Percentiles rank a stretch among this genome's conserved stretches.
Evolutionary conservation across 2,113 vertebrate genomes (phyloP).

Genomic region (Gadus chalcogrammus): DNA sequence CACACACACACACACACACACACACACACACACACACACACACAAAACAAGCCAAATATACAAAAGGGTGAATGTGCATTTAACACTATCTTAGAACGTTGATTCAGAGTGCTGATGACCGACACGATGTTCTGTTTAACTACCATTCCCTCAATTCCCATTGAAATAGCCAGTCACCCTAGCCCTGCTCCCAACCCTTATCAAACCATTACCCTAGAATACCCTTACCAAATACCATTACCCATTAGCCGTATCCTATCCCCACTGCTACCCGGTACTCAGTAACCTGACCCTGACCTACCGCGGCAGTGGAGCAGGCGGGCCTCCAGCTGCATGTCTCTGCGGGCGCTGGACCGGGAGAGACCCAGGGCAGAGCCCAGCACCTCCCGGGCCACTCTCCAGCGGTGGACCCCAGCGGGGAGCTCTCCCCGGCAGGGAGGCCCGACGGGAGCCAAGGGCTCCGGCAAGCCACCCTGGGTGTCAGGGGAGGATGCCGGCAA

Average conservation of each 20-base stretch:
- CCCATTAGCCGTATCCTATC: not conserved
- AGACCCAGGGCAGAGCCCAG: conserved; percentile 71
- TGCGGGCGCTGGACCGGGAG: conserved; percentile 57
- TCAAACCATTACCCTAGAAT: too few relatives aligned
- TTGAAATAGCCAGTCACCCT: too few relatives aligned
- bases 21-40: conserved; percentile 5
- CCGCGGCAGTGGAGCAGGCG: conserved; percentile 82
- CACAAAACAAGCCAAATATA: not conserved
- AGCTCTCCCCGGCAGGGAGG: not conserved
- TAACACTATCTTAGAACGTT: too few relatives aligned
- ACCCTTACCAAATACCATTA: too few relatives aligned
- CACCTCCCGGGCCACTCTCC: conserved; percentile 56
- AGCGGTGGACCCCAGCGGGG: conserved; percentile 26
- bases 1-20: conserved; percentile 14
- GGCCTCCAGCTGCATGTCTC: conserved; percentile 70
- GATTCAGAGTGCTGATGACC: too few relatives aligned
- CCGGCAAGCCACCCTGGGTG: conserved; percentile 31
- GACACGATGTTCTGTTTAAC: too few relatives aligned
- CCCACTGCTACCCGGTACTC: not conserved
- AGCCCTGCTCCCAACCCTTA: too few relatives aligned
- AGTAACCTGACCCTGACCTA: conserved; percentile 26
- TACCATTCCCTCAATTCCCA: too few relatives aligned
- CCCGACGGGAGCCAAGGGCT: not conserved
- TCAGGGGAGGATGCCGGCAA: conserved; percentile 47
- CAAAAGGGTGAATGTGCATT: not conserved